These are phyloP conservation scores for Amphimedon queenslandica DNA, from an alignment of 37 sponge, comb jelly and placozoan genomes.

Conservation along the genomic window DNA sequence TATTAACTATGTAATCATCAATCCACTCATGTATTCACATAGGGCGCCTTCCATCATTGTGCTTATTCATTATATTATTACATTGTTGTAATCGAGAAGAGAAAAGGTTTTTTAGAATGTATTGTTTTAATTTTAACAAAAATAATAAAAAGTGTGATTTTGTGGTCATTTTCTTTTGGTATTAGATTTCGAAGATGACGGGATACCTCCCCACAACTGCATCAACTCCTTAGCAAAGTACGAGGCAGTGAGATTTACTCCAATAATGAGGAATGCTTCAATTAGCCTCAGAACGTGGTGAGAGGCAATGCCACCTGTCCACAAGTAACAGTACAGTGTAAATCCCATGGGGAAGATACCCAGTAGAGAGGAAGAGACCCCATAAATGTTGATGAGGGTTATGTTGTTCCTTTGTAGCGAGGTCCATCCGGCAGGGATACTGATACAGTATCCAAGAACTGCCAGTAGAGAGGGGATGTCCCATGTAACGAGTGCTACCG, in stretches of 20 bases:
- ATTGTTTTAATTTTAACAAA: conserved; percentile 4
- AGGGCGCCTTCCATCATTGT: too few species aligned
- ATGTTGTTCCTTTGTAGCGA: conserved; percentile 39
- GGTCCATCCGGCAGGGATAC: conserved; percentile 30
- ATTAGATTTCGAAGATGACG: too few species aligned
- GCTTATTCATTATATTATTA: not conserved
- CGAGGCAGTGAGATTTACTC: conserved; percentile 27
- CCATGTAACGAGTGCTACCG: conserved; percentile 1
- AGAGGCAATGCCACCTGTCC: conserved; percentile 21
- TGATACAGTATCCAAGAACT: conserved; percentile 42
- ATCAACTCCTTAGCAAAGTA: conserved; percentile 42
- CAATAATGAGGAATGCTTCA: conserved; percentile 21
- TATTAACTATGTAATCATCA: not conserved
- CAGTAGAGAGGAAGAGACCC: conserved; percentile 38
- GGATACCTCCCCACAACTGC: conserved; percentile 18
- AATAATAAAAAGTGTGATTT: not conserved
- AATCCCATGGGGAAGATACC: conserved; percentile 65
- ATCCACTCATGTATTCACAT: too few species aligned
- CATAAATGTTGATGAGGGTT: conserved; percentile 50
- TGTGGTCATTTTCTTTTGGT: not conserved
- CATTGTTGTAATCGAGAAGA: not conserved
- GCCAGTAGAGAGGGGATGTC: conserved; percentile 31
- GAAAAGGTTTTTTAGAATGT: not conserved
- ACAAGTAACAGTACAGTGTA: conserved; percentile 41
- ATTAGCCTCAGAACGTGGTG: conserved; percentile 18